These are phyloP conservation scores for Luscinia megarhynchos DNA, from an alignment of 2,797 vertebrate genomes.

Conservation along the genomic window DNA sequence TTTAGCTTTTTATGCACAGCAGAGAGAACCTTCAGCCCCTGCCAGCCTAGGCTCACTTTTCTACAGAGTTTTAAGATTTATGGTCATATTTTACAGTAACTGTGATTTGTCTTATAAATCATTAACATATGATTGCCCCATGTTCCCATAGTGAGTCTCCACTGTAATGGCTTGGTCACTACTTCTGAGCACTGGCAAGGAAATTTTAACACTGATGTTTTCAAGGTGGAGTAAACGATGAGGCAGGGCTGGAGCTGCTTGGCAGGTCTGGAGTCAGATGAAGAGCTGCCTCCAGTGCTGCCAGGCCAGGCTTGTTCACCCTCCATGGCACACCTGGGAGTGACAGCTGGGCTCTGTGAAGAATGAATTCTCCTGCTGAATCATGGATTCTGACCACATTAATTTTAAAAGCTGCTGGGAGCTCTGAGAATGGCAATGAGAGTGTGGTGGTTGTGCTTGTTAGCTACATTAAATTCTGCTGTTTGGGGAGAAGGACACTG, in stretches of 20 bases:
- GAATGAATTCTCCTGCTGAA: neutral
- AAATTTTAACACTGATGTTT: neutral
- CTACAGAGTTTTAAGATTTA: neutral
- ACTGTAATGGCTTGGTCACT: neutral
- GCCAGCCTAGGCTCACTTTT: neutral
- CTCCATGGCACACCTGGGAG: neutral
- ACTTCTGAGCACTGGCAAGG: neutral
- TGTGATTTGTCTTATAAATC: neutral
- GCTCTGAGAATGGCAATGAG: neutral
- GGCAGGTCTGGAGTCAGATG: neutral
- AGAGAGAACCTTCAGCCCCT: neutral
- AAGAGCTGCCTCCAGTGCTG: neutral
- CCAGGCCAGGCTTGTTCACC: neutral
- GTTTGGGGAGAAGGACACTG: neutral
- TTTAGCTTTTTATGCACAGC: neutral
- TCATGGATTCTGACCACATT: neutral
- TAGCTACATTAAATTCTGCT: neutral
- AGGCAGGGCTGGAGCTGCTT: neutral
- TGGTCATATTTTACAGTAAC: neutral
- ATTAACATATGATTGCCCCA: neutral
- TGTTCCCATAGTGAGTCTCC: rapidly evolving
- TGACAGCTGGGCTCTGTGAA: neutral
- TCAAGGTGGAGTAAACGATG: neutral
- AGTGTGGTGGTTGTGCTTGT: neutral
- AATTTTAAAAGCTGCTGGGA: neutral